Evolutionary conservation across 2,888 invertebrate genomes (phyloP).

Genomic region (Chloromyia formosa): DNA sequence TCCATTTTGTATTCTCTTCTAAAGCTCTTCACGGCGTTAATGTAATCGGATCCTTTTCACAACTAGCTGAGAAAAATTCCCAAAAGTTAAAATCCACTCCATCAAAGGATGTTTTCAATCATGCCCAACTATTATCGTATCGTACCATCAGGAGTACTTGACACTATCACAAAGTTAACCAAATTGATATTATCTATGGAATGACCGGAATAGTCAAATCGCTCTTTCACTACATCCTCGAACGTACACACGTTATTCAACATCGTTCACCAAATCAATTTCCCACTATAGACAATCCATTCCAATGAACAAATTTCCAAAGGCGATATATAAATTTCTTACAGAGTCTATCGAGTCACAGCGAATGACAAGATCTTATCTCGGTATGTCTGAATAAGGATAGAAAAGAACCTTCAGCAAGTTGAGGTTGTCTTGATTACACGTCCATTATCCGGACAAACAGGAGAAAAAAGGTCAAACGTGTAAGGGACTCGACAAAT

Average conservation of each 20-base stretch:
- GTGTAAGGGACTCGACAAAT: slow-evolving; percentile 27
- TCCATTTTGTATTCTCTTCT: too few species aligned
- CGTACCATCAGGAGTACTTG: not conserved
- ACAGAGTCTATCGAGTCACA: not conserved
- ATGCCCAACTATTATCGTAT: not conserved
- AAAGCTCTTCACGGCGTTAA: too few species aligned
- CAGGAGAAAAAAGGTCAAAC: slow-evolving; percentile 27
- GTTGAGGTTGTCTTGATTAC: slow-evolving; percentile 36
- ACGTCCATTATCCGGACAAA: slow-evolving; percentile 29
- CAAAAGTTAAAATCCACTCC: not conserved
- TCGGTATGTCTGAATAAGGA: slow-evolving; percentile 13
- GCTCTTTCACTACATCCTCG: not conserved
- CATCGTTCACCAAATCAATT: not conserved
- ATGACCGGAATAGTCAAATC: not conserved
- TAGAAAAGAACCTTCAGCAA: not conserved
- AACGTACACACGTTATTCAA: not conserved
- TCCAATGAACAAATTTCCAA: not conserved
- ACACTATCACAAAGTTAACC: not conserved
- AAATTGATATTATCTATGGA: not conserved
- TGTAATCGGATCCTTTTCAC: too few species aligned
- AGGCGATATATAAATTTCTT: not conserved
- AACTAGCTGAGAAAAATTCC: not conserved
- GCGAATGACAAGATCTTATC: slow-evolving; percentile 23
- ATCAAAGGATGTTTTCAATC: not conserved
- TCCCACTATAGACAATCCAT: slow-evolving; percentile 11